Conservation (phyloP, 2,797 vertebrate species). For the Myoxocephalus aenaeus region DNA sequence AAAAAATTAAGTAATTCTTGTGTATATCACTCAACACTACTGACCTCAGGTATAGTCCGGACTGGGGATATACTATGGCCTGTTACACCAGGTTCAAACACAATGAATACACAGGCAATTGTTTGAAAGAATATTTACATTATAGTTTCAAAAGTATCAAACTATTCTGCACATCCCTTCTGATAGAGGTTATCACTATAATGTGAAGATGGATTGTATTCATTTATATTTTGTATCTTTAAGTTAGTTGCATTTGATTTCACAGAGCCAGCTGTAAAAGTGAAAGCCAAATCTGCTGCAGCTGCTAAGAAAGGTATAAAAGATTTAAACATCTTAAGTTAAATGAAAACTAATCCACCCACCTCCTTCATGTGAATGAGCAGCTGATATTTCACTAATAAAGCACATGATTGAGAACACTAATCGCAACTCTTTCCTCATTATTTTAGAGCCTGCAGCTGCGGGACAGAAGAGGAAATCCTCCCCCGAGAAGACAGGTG, state of each 20-base stretch:
- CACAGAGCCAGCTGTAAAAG: conserved; percentile 15
- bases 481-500: conserved; percentile 62
- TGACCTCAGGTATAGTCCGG: no score
- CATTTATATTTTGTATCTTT: background rate
- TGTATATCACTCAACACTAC: no score
- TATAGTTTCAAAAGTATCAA: no score
- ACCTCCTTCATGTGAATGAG: background rate
- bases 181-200: background rate
- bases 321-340: background rate
- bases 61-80: no score
- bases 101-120: no score
- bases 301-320: conserved; percentile 53
- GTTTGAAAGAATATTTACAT: no score
- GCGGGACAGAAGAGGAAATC: conserved; percentile 47
- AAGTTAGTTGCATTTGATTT: background rate
- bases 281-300: conserved; percentile 19
- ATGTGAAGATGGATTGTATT: background rate
- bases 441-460: conserved; percentile 54
- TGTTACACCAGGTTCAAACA: no score
- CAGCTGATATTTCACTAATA: background rate
- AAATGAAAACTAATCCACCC: background rate
- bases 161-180: no score
- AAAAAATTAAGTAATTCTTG: no score
- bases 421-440: conserved; percentile 31
- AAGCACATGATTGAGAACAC: conserved; percentile 19